These are phyloP conservation scores for Hafferia zeledoni DNA, from an alignment of 2,797 vertebrate genomes.

Conservation along the genomic window DNA sequence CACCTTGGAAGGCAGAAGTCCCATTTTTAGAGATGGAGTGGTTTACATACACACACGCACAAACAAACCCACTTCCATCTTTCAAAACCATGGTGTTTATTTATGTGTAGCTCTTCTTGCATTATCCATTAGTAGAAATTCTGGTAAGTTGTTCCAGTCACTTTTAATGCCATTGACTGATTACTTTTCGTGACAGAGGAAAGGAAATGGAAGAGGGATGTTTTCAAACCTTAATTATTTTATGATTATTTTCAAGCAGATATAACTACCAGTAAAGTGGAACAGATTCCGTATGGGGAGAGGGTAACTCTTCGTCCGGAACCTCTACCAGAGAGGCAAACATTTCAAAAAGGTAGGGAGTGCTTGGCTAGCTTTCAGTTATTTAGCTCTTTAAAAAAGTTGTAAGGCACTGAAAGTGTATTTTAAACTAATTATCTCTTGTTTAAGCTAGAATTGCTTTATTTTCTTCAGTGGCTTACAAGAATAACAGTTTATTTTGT, in stretches of 20 bases:
- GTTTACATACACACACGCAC: not conserved
- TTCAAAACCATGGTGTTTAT: not conserved
- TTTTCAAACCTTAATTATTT: not conserved
- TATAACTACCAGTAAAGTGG: constrained; percentile 86
- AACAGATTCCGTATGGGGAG: constrained; percentile 95
- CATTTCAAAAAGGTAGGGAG: constrained; percentile 90
- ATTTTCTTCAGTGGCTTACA: not conserved
- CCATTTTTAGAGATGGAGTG: not conserved
- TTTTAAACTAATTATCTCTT: not conserved
- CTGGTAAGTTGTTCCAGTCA: not conserved
- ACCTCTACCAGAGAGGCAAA: constrained; percentile 83
- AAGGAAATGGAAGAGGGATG: not conserved
- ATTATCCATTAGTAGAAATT: not conserved
- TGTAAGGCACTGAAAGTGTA: not conserved
- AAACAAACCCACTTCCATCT: not conserved
- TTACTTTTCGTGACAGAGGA: not conserved
- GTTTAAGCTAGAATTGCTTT: not conserved
- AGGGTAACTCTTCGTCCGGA: constrained; percentile 93
- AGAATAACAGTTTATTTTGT: not conserved
- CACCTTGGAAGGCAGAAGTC: not conserved
- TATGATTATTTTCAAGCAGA: constrained; percentile 77
- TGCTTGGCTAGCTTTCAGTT: not conserved
- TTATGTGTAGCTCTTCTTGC: not conserved
- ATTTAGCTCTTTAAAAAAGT: not conserved
- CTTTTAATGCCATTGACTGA: not conserved